Percentiles rank a stretch among this genome's conserved stretches.
Conservation (phyloP, 2,888 invertebrate genomes). For the Mycalesis mineus region DNA sequence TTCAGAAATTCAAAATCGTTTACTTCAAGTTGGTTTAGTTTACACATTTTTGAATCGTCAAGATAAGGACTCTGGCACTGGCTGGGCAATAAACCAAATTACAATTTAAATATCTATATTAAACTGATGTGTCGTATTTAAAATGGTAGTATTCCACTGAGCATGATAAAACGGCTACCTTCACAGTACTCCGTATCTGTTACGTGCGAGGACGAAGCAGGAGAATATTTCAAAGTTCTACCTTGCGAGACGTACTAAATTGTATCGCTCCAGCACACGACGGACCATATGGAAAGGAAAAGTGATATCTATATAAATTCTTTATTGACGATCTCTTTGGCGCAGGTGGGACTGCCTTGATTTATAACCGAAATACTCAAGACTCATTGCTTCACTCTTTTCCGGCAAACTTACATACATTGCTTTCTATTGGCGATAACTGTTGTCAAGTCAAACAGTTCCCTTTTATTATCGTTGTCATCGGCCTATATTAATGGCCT, state of each 20-base stretch:
- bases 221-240: neutral
- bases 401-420: constrained; percentile 15
- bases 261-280: neutral
- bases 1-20: too few species aligned
- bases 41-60: too few species aligned
- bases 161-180: neutral
- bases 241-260: neutral
- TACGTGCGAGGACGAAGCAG: neutral
- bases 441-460: too few species aligned
- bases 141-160: neutral
- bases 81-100: too few species aligned
- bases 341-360: too few species aligned
- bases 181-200: neutral
- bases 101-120: neutral
- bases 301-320: neutral
- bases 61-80: too few species aligned
- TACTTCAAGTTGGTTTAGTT: too few species aligned
- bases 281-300: neutral
- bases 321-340: neutral
- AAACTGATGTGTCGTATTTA: neutral
- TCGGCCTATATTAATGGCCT: too few species aligned
- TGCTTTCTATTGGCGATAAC: too few species aligned
- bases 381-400: constrained; percentile 40
- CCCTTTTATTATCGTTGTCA: too few species aligned
- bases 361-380: constrained; percentile 21